These are phyloP conservation scores for Rhagoletis zephyria DNA, from an alignment of 1,140 invertebrate genomes.

Conservation along the genomic window DNA sequence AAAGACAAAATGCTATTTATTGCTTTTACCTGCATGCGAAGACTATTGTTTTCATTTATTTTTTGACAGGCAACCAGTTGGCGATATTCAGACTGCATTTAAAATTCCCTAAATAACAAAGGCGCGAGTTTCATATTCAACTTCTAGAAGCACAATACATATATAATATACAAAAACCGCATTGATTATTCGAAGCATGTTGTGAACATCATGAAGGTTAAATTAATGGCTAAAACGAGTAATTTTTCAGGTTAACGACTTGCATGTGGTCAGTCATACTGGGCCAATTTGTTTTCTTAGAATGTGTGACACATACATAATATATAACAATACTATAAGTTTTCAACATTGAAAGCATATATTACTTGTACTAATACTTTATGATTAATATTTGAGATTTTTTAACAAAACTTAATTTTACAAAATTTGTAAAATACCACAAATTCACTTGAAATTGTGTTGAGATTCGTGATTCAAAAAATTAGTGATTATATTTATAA, in stretches of 20 bases:
- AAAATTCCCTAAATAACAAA: constrained; percentile 47
- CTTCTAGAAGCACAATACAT: neutral
- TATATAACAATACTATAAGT: neutral
- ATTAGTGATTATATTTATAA: neutral
- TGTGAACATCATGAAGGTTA: neutral
- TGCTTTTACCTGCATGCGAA: neutral
- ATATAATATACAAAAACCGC: neutral
- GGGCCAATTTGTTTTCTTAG: constrained; percentile 17
- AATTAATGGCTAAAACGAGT: neutral
- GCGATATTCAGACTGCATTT: neutral
- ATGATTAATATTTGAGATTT: constrained; percentile 16
- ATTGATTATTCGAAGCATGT: constrained; percentile 4
- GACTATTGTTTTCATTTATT: neutral
- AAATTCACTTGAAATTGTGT: constrained; percentile 11
- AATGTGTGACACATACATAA: neutral
- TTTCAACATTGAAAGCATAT: constrained; percentile 17
- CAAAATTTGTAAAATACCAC: constrained; percentile 2
- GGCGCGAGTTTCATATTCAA: constrained; percentile 27
- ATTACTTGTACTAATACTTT: constrained; percentile 11
- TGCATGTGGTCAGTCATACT: neutral
- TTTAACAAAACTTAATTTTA: constrained; percentile 18
- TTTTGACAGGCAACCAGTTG: neutral
- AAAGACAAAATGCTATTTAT: neutral
- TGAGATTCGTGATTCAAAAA: constrained; percentile 15
- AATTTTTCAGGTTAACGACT: constrained; percentile 4